These are phyloP conservation scores for Engystomops pustulosus DNA, from an alignment of 2,113 vertebrate genomes.

Conservation along the genomic window DNA sequence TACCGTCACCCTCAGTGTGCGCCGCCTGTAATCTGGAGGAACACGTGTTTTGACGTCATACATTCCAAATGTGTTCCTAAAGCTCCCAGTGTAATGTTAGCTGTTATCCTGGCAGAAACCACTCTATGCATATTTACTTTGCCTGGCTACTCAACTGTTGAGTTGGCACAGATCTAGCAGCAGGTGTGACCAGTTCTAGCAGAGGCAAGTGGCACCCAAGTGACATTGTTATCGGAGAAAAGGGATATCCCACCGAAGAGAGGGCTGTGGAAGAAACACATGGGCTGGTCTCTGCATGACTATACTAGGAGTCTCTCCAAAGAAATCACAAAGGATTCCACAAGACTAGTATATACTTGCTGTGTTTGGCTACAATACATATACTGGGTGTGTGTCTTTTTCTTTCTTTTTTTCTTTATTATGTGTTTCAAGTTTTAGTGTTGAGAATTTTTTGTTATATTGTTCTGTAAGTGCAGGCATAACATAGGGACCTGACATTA, in stretches of 20 bases:
- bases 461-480: background rate
- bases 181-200: conserved; percentile 45
- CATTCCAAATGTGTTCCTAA: conserved; percentile 55
- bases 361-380: conserved; percentile 14
- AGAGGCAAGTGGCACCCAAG: conserved; percentile 47
- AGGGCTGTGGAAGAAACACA: conserved; percentile 32
- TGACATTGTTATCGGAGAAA: conserved; percentile 17
- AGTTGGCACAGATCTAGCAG: conserved; percentile 60
- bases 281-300: background rate
- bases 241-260: conserved; percentile 45
- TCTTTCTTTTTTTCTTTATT: background rate
- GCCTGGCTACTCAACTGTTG: conserved; percentile 41
- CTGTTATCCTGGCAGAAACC: conserved; percentile 42
- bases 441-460: background rate
- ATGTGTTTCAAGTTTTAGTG: background rate
- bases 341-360: conserved; percentile 26
- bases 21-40: conserved; percentile 41
- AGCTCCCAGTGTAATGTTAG: conserved; percentile 49
- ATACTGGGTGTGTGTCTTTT: background rate
- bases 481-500: background rate
- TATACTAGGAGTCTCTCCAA: conserved; percentile 34
- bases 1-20: conserved; percentile 48
- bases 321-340: conserved; percentile 39
- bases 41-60: conserved; percentile 50
- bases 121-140: conserved; percentile 42